phyloP scores from a whole-genome alignment of 2,888 invertebrate genomes.

The Thereva nobilitata region DNA sequence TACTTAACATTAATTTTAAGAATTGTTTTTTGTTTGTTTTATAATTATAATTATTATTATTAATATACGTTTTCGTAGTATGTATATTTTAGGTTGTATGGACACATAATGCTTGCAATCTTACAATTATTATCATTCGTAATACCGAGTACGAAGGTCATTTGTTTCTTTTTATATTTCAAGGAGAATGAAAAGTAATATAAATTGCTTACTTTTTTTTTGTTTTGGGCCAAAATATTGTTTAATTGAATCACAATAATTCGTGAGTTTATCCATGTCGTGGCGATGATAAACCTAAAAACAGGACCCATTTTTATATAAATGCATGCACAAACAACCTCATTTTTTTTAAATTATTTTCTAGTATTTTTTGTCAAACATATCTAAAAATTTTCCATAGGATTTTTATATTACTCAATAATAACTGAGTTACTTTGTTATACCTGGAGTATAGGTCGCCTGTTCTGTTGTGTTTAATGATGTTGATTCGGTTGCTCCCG shows the following conservation, averaged over 20 bases:
- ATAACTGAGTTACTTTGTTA: slow-evolving; percentile 40
- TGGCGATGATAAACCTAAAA: slow-evolving; percentile 29
- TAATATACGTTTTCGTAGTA: slow-evolving; percentile 12
- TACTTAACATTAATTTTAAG: slow-evolving; percentile 22
- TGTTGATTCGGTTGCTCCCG: slow-evolving; percentile 56
- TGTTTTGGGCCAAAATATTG: not conserved
- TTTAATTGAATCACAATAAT: slow-evolving; percentile 10
- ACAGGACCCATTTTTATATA: not conserved
- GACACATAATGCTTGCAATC: slow-evolving; percentile 26
- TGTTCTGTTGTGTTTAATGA: slow-evolving; percentile 58
- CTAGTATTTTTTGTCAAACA: slow-evolving; percentile 13
- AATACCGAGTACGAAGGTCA: slow-evolving; percentile 6
- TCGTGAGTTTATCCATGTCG: slow-evolving; percentile 16
- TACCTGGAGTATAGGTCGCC: slow-evolving; percentile 60
- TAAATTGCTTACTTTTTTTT: slow-evolving; percentile 12
- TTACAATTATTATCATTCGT: slow-evolving; percentile 24
- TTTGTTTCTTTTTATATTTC: too few species aligned
- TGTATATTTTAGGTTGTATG: slow-evolving; percentile 21
- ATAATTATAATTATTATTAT: not conserved
- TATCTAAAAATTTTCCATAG: slow-evolving; percentile 2
- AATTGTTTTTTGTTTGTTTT: not conserved
- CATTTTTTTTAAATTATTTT: not conserved
- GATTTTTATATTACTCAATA: not conserved
- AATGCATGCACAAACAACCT: not conserved
- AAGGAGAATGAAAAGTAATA: slow-evolving; percentile 20